Evolutionary conservation across 2,113 vertebrate genomes (phyloP).

Genomic region (Hemiprocne comata): DNA sequence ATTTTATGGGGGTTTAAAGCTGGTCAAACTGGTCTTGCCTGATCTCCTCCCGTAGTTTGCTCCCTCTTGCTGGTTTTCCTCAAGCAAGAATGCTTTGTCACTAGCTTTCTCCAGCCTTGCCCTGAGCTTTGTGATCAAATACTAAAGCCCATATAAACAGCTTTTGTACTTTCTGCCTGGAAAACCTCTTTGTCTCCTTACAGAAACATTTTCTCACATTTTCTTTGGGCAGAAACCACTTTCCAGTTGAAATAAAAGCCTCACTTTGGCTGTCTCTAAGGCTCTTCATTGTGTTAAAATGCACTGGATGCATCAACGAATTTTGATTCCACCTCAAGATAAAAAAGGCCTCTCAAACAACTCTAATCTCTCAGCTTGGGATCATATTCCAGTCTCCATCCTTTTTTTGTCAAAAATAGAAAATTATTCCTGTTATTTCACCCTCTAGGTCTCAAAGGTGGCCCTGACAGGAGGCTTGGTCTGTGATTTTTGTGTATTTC

Average conservation of each 20-base stretch:
- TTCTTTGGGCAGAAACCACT: conserved; percentile 49
- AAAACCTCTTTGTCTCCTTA: conserved; percentile 40
- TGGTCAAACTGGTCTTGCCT: not conserved
- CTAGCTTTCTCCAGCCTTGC: conserved; percentile 8
- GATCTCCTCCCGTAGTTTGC: not conserved
- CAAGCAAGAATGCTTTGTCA: conserved; percentile 23
- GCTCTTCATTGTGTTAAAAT: conserved; percentile 31
- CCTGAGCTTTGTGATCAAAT: conserved; percentile 45
- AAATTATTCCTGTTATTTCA: not conserved
- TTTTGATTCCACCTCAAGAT: conserved; percentile 24
- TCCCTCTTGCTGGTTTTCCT: conserved; percentile 29
- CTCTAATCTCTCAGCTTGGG: not conserved
- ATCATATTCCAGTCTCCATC: not conserved
- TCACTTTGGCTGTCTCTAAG: conserved; percentile 6
- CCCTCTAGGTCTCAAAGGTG: not conserved
- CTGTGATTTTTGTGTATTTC: not conserved
- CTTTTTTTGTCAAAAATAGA: not conserved
- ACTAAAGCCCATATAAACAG: conserved; percentile 14
- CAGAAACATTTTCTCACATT: conserved; percentile 34
- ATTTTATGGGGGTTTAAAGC: not conserved
- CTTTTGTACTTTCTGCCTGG: conserved; percentile 55
- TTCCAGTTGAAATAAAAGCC: conserved; percentile 49
- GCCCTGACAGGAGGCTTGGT: not conserved
- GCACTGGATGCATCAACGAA: conserved; percentile 8
- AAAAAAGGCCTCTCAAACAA: conserved; percentile 4